phyloP scores from a whole-genome alignment of 2,888 invertebrate genomes.

The Elysia crispata region DNA sequence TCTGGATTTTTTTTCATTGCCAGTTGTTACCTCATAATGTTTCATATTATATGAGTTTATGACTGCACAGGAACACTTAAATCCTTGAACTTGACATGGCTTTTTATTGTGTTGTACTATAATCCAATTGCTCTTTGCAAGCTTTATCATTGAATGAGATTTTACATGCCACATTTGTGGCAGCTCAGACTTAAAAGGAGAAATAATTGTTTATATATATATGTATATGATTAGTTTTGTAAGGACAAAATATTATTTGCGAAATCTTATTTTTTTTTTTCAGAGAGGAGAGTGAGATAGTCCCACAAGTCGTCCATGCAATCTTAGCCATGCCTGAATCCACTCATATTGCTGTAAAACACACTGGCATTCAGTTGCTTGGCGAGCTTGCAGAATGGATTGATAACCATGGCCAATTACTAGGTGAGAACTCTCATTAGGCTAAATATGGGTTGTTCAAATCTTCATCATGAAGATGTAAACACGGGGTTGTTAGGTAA shows the following conservation, averaged over 20 bases:
- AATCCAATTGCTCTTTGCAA: no score
- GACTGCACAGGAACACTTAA: no score
- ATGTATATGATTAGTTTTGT: background rate
- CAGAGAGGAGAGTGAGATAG: conserved; percentile 93
- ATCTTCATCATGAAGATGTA: no score
- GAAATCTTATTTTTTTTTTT: conserved; percentile 54
- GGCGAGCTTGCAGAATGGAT: conserved; percentile 98
- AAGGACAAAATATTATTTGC: background rate
- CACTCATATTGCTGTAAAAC: conserved; percentile 91
- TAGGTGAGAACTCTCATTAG: conserved; percentile 79
- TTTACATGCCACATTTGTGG: background rate
- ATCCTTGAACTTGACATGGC: no score
- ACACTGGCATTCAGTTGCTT: conserved; percentile 89
- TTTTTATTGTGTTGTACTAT: no score
- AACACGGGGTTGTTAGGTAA: no score
- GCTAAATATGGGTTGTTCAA: no score
- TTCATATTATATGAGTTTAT: no score
- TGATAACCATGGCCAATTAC: conserved; percentile 87
- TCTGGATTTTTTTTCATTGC: no score
- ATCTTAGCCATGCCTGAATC: conserved; percentile 88
- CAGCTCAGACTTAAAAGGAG: background rate
- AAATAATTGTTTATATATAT: conserved; percentile 5
- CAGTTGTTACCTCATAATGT: no score
- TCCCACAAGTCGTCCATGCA: conserved; percentile 94
- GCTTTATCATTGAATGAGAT: no score